Evolutionary conservation across 2,113 vertebrate species (phyloP).

Genomic region (Alosa alosa): DNA sequence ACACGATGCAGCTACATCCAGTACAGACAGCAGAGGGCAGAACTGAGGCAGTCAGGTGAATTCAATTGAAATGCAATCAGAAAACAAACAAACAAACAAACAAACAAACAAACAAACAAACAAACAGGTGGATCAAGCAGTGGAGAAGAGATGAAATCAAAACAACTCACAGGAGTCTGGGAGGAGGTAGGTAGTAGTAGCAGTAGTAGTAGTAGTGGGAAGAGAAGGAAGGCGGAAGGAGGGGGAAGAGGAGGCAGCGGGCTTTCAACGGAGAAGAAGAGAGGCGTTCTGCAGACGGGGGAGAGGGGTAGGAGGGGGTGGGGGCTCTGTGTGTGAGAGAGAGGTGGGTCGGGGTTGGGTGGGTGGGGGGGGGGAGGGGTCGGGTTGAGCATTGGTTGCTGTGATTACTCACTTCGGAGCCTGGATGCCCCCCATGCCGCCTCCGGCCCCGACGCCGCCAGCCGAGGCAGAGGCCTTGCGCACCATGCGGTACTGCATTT

Average conservation of each 20-base stretch:
- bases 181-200: slow-evolving; percentile 39
- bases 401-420: slow-evolving; percentile 72
- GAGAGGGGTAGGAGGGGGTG: slow-evolving; percentile 31
- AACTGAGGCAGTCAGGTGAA: neutral
- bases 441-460: slow-evolving; percentile 39
- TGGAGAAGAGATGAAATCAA: slow-evolving; percentile 32
- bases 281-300: slow-evolving; percentile 49
- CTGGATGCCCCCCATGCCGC: slow-evolving; percentile 64
- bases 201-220: slow-evolving; percentile 34
- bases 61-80: slow-evolving; percentile 12
- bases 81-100: slow-evolving; percentile 21
- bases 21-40: neutral
- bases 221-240: slow-evolving; percentile 43
- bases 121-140: slow-evolving; percentile 47
- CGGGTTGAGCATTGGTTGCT: neutral
- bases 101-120: neutral
- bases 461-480: slow-evolving; percentile 71
- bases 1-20: neutral
- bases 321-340: neutral
- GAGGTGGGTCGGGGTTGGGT: neutral
- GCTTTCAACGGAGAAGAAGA: slow-evolving; percentile 48
- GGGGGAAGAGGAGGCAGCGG: slow-evolving; percentile 42
- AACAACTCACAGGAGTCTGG: slow-evolving; percentile 53
- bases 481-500: slow-evolving; percentile 77
- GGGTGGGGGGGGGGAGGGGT: neutral